These are phyloP conservation scores for Pao palembangensis DNA, from an alignment of 2,113 vertebrate genomes.

Conservation along the genomic window DNA sequence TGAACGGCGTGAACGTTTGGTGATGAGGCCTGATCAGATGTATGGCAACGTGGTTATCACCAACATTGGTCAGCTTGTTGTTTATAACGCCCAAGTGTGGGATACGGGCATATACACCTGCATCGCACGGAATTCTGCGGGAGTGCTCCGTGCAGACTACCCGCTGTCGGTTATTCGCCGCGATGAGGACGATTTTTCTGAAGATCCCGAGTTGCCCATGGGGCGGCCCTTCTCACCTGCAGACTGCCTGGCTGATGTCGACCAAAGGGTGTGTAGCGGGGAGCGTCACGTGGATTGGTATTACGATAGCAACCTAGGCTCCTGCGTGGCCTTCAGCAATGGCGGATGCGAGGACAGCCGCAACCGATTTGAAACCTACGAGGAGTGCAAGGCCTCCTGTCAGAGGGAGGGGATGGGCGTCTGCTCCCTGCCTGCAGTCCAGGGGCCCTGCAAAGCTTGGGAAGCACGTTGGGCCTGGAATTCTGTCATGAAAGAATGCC, in stretches of 20 bases:
- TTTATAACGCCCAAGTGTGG: conserved; percentile 88
- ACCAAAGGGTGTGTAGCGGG: conserved; percentile 75
- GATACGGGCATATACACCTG: conserved; percentile 94
- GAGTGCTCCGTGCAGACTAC: conserved; percentile 87
- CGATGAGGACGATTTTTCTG: conserved; percentile 66
- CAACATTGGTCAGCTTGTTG: conserved; percentile 93
- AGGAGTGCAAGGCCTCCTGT: conserved; percentile 86
- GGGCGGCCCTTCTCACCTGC: conserved; percentile 74
- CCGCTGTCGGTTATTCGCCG: conserved; percentile 84
- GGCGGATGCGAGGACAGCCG: conserved; percentile 78
- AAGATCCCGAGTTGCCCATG: conserved; percentile 61
- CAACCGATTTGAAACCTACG: conserved; percentile 89
- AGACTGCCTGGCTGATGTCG: conserved; percentile 82
- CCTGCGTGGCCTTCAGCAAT: conserved; percentile 84
- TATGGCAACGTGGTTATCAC: conserved; percentile 96
- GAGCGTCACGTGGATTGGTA: conserved; percentile 84
- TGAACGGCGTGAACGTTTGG: conserved; percentile 79
- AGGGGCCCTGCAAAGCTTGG: conserved; percentile 88
- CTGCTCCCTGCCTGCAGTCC: conserved; percentile 87
- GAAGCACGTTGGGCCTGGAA: conserved; percentile 93
- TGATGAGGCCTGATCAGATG: conserved; percentile 96
- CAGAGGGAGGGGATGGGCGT: conserved; percentile 73
- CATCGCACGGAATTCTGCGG: conserved; percentile 82
- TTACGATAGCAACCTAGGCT: conserved; percentile 79
- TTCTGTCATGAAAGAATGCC: conserved; percentile 82